Conservation (phyloP, 1,140 invertebrate species). For the Drosophila santomea region DNA sequence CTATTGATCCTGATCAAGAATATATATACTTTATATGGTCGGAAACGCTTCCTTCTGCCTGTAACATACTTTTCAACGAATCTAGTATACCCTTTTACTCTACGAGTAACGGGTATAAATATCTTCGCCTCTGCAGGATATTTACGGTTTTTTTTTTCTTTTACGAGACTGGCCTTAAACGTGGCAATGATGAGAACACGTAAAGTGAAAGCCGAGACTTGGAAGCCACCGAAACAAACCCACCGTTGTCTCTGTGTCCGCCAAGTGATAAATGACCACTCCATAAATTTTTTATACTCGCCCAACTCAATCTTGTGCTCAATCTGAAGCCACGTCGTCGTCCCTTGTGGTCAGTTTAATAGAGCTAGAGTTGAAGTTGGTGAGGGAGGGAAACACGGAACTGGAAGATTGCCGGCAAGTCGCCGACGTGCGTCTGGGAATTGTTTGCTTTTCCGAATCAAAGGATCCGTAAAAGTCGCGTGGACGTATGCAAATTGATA, state of each 20-base stretch:
- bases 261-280: constrained; percentile 76
- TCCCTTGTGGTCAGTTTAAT: constrained; percentile 65
- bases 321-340: constrained; percentile 42
- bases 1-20: no score
- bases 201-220: constrained; percentile 6
- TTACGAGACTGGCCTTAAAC: not conserved
- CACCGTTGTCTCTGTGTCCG: constrained; percentile 16
- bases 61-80: no score
- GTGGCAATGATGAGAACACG: constrained; percentile 3
- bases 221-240: not conserved
- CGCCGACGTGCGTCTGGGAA: constrained; percentile 41
- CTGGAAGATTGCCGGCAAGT: constrained; percentile 40
- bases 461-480: constrained; percentile 6
- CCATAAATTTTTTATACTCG: constrained; percentile 79
- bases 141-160: not conserved
- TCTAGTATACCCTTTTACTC: no score
- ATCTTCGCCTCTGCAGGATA: no score
- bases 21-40: no score
- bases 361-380: constrained; percentile 18
- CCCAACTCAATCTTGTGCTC: constrained; percentile 53
- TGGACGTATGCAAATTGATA: constrained; percentile 67
- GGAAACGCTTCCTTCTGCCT: no score
- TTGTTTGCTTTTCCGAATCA: constrained; percentile 51
- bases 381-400: not conserved
- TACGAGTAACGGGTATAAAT: no score